Evolutionary conservation across 1,140 invertebrate species (phyloP), one percentile per base, ranked within the genome.

Genomic region (Drosophila suzukii): DNA sequence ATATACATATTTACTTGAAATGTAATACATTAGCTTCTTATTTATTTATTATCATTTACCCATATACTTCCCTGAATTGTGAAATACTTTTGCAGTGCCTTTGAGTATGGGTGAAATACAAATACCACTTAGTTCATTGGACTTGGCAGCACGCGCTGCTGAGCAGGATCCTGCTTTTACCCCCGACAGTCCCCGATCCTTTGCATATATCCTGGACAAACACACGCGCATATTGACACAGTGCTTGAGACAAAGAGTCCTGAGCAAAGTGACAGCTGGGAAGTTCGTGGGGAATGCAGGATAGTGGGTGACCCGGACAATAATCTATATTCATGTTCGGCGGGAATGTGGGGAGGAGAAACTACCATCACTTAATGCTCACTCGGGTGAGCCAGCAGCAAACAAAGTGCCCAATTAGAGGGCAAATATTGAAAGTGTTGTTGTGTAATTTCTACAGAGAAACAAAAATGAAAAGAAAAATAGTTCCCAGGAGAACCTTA

Each of bases 371-470:
- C 73, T 74, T 77, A 78, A 75, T 78, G 80, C 60, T 78, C 65
- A 77, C 66, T 73, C 55, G 56, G 47, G 59, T 63, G 74, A 68
- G 74, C 43, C 63, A 58, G 66, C 54, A 44, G 57, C 46, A 81
- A 82, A 73, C 60, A 81, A 81, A 84, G 61, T 73, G 81, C 83
- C 83, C 83, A 86, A 86, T 86, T 86, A 86, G 83, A 83, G 83
- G 74, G 84, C 84, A 86, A 86, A 86, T 89, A 86, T 89, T 86
- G 84, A 89, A 77, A 89, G 76, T 83, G 78, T 75, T 85, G 63
- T 72, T 77, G 68, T 84, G 81, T 65, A 53, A 46, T 54, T 53
- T 53, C 34, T 61, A 62, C 15, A n/a, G 38, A 47, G 61, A 46
- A 30, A 55, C 32, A 6, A 56, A 34, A 44, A 53, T 65, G 10